These are phyloP conservation scores for Paracyclopina nana DNA, from an alignment of 1,140 invertebrate species.

Conservation along the genomic window DNA sequence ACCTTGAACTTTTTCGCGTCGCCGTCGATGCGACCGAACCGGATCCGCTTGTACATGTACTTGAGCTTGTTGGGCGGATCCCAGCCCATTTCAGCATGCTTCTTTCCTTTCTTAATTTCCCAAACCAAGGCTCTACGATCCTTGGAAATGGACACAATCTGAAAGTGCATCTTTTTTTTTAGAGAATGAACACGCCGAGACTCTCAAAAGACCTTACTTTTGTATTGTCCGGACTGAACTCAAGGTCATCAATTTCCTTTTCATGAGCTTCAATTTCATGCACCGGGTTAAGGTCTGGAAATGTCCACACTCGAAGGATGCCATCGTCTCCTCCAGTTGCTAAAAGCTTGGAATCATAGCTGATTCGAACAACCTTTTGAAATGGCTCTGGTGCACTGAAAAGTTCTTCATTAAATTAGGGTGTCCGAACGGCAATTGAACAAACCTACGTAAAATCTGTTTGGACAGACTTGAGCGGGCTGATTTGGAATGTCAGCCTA, in stretches of 20 bases:
- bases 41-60: conserved; percentile 61
- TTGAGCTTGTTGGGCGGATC: conserved; percentile 42
- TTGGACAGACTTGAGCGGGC: conserved; percentile 1
- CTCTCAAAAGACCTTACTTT: no score
- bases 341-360: conserved; percentile 47
- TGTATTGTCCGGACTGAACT: conserved; percentile 47
- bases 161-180: no score
- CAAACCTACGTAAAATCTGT: conserved; percentile 1
- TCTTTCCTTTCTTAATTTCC: conserved; percentile 41
- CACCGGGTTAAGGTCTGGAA: conserved; percentile 49
- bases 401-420: conserved; percentile 15
- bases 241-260: conserved; percentile 74
- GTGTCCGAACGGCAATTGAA: background rate
- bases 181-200: no score
- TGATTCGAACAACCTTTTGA: conserved; percentile 65
- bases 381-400: conserved; percentile 45
- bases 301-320: conserved; percentile 62
- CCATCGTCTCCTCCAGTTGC: conserved; percentile 78
- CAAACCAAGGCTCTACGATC: conserved; percentile 59
- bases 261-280: conserved; percentile 48
- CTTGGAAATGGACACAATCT: conserved; percentile 61
- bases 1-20: conserved; percentile 25
- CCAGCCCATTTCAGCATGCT: conserved; percentile 47
- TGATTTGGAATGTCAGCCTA: conserved; percentile 8
- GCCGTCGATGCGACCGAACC: conserved; percentile 28